Conservation (phyloP, 1,140 invertebrate species). For the Anoplophora glabripennis region DNA sequence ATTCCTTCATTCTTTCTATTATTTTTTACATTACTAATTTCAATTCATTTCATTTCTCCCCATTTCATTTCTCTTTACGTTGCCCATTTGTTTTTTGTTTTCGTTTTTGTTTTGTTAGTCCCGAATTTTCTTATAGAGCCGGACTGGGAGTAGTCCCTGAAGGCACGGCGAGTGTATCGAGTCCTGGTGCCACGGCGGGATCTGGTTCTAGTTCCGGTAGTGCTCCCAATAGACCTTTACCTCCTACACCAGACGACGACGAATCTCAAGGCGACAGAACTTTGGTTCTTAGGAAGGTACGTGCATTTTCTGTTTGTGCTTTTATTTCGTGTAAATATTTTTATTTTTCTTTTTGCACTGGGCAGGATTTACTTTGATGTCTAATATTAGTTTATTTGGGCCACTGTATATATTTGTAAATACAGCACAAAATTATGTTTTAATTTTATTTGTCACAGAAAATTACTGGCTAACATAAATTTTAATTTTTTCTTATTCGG, state of each 20-base stretch:
- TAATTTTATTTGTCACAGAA: too few species aligned
- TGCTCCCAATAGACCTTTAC: constrained; percentile 86
- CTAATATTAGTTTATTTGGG: too few species aligned
- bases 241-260: constrained; percentile 90
- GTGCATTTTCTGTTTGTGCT: constrained; percentile 42
- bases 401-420: too few species aligned
- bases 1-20: background rate
- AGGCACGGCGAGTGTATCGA: constrained; percentile 45
- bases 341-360: constrained; percentile 14
- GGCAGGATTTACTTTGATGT: too few species aligned
- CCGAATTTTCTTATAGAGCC: constrained; percentile 85
- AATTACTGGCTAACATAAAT: too few species aligned
- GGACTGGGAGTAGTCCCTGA: constrained; percentile 59
- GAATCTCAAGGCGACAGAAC: constrained; percentile 78
- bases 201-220: constrained; percentile 62
- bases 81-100: constrained; percentile 26
- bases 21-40: background rate
- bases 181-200: constrained; percentile 53
- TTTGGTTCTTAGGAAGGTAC: constrained; percentile 86
- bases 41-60: constrained; percentile 1
- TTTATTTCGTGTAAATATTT: constrained; percentile 11
- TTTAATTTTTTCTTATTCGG: too few species aligned
- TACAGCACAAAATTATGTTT: too few species aligned
- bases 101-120: constrained; percentile 58
- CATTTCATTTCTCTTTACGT: constrained; percentile 2